A percentile compares a stretch with the other conserved stretches of the same genome.
phyloP scores from a whole-genome alignment of 2,113 vertebrate species.

The Austrofundulus limnaeus region DNA sequence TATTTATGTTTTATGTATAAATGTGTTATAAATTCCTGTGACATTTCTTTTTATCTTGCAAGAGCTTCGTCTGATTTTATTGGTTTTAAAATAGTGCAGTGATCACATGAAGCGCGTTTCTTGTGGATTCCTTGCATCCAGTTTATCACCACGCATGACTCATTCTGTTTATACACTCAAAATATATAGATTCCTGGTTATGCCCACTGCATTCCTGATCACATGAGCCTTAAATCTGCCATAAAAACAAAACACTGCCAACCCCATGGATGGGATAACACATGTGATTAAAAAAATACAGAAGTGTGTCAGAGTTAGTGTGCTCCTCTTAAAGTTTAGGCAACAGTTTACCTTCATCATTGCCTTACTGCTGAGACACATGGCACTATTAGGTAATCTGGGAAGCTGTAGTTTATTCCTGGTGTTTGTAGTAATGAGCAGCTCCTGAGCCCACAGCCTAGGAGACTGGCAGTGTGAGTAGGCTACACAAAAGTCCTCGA shows the following conservation, averaged over 20 bases:
- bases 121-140: slow-evolving; percentile 53
- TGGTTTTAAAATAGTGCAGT: background rate
- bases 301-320: slow-evolving; percentile 7
- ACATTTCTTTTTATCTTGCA: slow-evolving; percentile 3
- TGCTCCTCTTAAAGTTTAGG: background rate
- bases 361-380: slow-evolving; percentile 34
- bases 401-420: slow-evolving; percentile 64
- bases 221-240: slow-evolving; percentile 37
- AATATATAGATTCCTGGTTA: slow-evolving; percentile 54
- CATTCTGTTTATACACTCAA: slow-evolving; percentile 64
- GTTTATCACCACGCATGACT: slow-evolving; percentile 70
- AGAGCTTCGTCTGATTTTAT: background rate
- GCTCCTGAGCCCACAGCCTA: slow-evolving; percentile 62
- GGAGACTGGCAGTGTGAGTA: slow-evolving; percentile 60
- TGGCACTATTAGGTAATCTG: slow-evolving; percentile 32
- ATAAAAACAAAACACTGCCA: slow-evolving; percentile 31
- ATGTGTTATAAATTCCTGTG: background rate
- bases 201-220: slow-evolving; percentile 58
- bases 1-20: background rate
- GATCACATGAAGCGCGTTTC: slow-evolving; percentile 19
- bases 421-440: slow-evolving; percentile 65
- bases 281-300: background rate
- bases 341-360: slow-evolving; percentile 26
- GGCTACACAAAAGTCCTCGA: slow-evolving; percentile 49
- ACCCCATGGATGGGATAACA: slow-evolving; percentile 4